Conservation (phyloP, 2,888 invertebrate species). For the Drosophila aldrichi region DNA sequence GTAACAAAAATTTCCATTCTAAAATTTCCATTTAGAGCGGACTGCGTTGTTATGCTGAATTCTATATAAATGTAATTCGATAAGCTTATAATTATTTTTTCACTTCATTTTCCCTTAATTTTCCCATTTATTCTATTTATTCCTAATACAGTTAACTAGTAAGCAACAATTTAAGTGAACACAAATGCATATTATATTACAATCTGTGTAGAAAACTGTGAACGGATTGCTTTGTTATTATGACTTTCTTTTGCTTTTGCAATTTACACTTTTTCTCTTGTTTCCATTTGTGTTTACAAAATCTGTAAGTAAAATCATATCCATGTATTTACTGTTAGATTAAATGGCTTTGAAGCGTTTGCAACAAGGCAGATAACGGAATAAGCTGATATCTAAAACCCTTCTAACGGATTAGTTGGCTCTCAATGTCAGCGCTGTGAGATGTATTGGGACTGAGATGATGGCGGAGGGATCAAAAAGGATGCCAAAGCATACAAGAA, state of each 20-base stretch:
- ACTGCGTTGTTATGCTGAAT: too few relatives aligned
- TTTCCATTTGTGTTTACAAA: neutral
- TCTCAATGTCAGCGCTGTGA: constrained; percentile 29
- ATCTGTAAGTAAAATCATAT: constrained; percentile 11
- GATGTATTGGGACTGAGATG: constrained; percentile 46
- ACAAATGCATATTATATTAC: neutral
- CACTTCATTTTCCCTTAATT: too few relatives aligned
- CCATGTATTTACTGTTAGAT: constrained; percentile 21
- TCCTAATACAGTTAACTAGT: neutral
- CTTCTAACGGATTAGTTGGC: constrained; percentile 51
- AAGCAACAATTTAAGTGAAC: neutral
- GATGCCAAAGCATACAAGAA: constrained; percentile 52
- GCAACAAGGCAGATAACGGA: constrained; percentile 25
- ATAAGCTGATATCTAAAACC: constrained; percentile 28
- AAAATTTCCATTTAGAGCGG: too few relatives aligned
- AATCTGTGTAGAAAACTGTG: neutral
- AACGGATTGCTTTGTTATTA: neutral
- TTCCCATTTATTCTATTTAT: too few relatives aligned
- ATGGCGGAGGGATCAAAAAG: constrained; percentile 65
- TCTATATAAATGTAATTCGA: too few relatives aligned
- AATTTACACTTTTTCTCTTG: neutral
- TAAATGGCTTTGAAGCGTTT: constrained; percentile 45
- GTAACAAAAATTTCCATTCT: too few relatives aligned
- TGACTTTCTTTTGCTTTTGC: neutral
- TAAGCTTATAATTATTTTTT: too few relatives aligned